Percentiles rank a stretch among this genome's conserved stretches.
Evolutionary conservation across 2,113 vertebrate species (phyloP).

Genomic region (Ageneiosus marmoratus): DNA sequence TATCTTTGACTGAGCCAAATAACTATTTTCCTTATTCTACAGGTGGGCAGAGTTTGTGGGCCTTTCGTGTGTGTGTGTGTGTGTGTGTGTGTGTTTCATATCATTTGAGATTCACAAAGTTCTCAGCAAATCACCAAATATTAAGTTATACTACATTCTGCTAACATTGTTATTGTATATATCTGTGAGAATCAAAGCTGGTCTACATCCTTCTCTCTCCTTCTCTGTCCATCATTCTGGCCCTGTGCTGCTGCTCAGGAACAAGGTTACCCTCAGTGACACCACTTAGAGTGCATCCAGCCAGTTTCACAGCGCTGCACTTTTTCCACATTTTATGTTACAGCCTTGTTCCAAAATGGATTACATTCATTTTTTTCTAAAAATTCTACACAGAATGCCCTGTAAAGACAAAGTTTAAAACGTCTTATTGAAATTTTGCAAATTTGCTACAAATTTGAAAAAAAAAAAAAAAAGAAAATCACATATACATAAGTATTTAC

Average conservation of each 20-base stretch:
- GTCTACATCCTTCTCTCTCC: too few species aligned
- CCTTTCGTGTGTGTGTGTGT: not conserved
- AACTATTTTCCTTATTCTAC: slow-evolving; percentile 47
- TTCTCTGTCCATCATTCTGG: not conserved
- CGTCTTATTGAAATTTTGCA: too few species aligned
- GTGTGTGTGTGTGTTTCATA: not conserved
- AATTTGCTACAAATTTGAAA: too few species aligned
- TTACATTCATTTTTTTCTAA: too few species aligned
- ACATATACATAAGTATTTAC: too few species aligned
- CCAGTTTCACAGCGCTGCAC: too few species aligned
- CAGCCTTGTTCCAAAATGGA: too few species aligned
- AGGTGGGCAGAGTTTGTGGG: not conserved
- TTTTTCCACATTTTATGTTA: too few species aligned
- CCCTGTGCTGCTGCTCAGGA: not conserved
- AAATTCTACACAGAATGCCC: too few species aligned
- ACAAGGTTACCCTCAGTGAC: not conserved
- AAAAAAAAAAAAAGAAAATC: too few species aligned
- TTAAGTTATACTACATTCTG: not conserved
- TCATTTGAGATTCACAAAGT: not conserved
- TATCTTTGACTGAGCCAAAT: slow-evolving; percentile 53
- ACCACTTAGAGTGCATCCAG: too few species aligned
- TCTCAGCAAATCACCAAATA: not conserved
- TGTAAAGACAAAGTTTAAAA: too few species aligned
- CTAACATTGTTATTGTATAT: not conserved
- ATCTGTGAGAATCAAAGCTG: not conserved